Percentiles rank a stretch among this genome's conserved stretches.
Evolutionary conservation across 2,888 invertebrate genomes (phyloP).

Genomic region (Augochlorella aurata): DNA sequence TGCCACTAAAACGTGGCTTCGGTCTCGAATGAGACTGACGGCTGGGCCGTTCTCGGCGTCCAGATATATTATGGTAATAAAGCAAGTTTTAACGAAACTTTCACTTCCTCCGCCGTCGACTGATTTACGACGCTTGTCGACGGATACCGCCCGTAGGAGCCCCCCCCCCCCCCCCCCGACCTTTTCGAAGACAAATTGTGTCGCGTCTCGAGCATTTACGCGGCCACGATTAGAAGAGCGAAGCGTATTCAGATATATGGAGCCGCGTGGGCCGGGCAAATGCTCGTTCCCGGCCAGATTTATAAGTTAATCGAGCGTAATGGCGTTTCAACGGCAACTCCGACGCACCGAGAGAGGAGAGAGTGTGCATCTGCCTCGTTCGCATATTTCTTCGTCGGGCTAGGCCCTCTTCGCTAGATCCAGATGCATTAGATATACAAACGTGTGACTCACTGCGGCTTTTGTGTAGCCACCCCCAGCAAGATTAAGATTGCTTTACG

Average conservation of each 20-base stretch:
- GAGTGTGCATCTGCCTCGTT: slow-evolving; percentile 13
- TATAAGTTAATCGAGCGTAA: slow-evolving; percentile 57
- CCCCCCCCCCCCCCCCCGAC: background rate
- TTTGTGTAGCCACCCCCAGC: slow-evolving; percentile 9
- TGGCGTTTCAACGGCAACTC: slow-evolving; percentile 29
- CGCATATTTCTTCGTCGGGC: slow-evolving; percentile 45
- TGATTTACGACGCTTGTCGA: slow-evolving; percentile 22
- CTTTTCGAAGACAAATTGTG: slow-evolving; percentile 38
- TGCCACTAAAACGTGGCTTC: slow-evolving; percentile 16
- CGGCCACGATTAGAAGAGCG: slow-evolving; percentile 5
- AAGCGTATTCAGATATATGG: slow-evolving; percentile 1
- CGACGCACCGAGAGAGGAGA: background rate
- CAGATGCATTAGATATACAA: slow-evolving; percentile 40
- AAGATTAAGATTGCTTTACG: slow-evolving; percentile 34
- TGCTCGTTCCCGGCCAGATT: slow-evolving; percentile 44
- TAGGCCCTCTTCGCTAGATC: slow-evolving; percentile 37
- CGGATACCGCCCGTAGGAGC: background rate
- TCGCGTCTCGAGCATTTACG: slow-evolving; percentile 13
- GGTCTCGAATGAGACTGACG: background rate
- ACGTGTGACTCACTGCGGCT: slow-evolving; percentile 51
- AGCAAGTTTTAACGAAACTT: slow-evolving; percentile 41
- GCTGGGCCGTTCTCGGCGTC: background rate
- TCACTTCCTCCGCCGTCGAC: slow-evolving; percentile 33
- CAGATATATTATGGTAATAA: slow-evolving; percentile 22
- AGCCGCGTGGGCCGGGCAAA: slow-evolving; percentile 39